Evolutionary conservation across 2,888 invertebrate species (phyloP), one percentile per base, ranked within the genome.

Genomic region (Ophioninae sp.): DNA sequence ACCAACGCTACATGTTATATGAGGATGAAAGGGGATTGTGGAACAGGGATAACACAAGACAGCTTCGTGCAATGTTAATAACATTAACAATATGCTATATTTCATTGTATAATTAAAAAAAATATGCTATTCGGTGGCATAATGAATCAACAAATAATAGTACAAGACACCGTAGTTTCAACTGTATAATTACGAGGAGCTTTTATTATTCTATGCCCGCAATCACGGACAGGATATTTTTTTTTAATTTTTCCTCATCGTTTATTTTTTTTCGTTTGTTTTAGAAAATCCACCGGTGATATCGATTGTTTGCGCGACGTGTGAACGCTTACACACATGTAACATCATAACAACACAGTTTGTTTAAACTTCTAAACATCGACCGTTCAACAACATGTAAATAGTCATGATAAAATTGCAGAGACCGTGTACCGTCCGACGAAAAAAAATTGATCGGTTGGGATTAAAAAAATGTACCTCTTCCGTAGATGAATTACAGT

Each of bases 311-410:
- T 64, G 20, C n/a, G 41, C 68, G 50, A 44, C 20, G 13, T 72
- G 8, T 68, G 41, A 50, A 37, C 44, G 59, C 64, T 21, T 61
- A 74, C n/a, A 64, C 44, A 23, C 62, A 44, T 59, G 10, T 10
- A 73, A 81, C 73, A 64, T 39, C 41, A 70, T 79, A 83, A 85
- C 79, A 83, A 84, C 79, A 85, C 78, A 81, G 73, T 79, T 84
- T 67, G 57, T 50, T 62, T 8, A 62, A 30, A 85, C 68, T 70
- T 87, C 86, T 87, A 88, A 57, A 88, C 87, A 88, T 84, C 81
- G 86, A 85, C 81, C 84, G 83, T 85, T 86, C 82, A 89, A 87
- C 85, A 86, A 86, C 86, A 87, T 83, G 82, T 87, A 88, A 88
- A 88, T 87, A 86, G 13, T 50, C 13, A 50, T 50, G 50, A 50